These are phyloP conservation scores for Argyra leucocephala DNA, from an alignment of 2,888 invertebrate species.

Conservation along the genomic window DNA sequence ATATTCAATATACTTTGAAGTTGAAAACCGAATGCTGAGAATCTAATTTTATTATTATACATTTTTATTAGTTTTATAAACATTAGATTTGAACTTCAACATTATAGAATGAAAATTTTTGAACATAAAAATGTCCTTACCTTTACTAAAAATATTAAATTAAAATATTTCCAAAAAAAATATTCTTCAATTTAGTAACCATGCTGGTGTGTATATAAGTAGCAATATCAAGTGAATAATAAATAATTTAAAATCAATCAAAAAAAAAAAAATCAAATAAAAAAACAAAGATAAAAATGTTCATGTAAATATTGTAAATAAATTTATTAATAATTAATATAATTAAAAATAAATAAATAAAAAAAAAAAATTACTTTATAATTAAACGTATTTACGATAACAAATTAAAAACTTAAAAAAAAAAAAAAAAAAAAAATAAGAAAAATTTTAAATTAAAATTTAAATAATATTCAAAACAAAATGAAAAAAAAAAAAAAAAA, in stretches of 20 bases:
- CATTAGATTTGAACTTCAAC: too few species aligned
- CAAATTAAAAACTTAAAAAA: not conserved
- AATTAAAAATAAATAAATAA: not conserved
- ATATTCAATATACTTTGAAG: too few species aligned
- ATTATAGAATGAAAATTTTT: too few species aligned
- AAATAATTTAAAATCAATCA: slow-evolving; percentile 19
- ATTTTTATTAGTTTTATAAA: too few species aligned
- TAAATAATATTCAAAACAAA: too few species aligned
- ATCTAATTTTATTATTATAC: too few species aligned
- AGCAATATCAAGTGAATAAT: slow-evolving; percentile 14
- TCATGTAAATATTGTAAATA: slow-evolving; percentile 9
- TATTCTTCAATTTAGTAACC: not conserved
- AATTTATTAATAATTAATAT: slow-evolving; percentile 19
- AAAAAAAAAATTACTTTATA: slow-evolving; percentile 16
- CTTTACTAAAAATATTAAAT: not conserved
- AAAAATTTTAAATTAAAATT: too few species aligned
- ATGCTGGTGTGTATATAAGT: not conserved
- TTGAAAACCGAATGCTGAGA: too few species aligned
- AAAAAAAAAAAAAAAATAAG: slow-evolving; percentile 2
- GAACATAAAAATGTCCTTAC: too few species aligned
- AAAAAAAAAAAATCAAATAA: slow-evolving; percentile 23
- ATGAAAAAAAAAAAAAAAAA: slow-evolving; percentile 18
- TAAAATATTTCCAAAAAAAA: not conserved
- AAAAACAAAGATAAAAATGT: slow-evolving; percentile 20
- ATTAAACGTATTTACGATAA: slow-evolving; percentile 16